A percentile compares a stretch with the other conserved stretches of the same genome.
Conservation (phyloP, 2,113 vertebrate species). For the Myrmophylax atrothorax region DNA sequence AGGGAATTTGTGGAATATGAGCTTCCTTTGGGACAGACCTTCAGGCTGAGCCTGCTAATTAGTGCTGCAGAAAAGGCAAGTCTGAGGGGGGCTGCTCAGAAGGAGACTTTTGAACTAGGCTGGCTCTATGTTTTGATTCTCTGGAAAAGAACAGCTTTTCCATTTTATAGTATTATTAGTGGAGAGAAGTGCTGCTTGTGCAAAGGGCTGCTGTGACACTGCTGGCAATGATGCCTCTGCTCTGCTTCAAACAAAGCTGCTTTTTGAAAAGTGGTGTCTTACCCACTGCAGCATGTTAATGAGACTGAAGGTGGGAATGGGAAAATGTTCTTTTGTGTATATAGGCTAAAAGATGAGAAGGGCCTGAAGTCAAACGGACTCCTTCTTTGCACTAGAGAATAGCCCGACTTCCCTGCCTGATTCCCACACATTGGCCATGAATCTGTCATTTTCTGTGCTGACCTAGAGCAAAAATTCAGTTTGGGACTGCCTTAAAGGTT, state of each 20-base stretch:
- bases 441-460: not conserved
- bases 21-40: constrained; percentile 38
- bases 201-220: not conserved
- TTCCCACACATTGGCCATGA: not conserved
- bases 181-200: not conserved
- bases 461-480: not conserved
- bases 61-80: not conserved
- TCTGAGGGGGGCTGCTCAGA: constrained; percentile 16
- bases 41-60: constrained; percentile 7
- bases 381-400: not conserved
- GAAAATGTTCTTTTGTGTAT: not conserved
- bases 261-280: not conserved
- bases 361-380: not conserved
- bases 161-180: not conserved
- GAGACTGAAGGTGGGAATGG: not conserved
- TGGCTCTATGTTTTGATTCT: not conserved
- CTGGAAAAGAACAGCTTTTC: not conserved
- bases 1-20: not conserved
- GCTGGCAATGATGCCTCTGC: not conserved
- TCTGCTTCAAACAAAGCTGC: not conserved
- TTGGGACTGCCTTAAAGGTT: not conserved
- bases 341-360: not conserved
- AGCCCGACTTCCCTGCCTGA: not conserved
- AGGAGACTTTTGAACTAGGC: not conserved
- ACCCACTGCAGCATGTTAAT: not conserved